Percentiles rank a stretch among this genome's conserved stretches.
phyloP scores from a whole-genome alignment of 2,888 invertebrate species.

The Dasypogon diadema region DNA sequence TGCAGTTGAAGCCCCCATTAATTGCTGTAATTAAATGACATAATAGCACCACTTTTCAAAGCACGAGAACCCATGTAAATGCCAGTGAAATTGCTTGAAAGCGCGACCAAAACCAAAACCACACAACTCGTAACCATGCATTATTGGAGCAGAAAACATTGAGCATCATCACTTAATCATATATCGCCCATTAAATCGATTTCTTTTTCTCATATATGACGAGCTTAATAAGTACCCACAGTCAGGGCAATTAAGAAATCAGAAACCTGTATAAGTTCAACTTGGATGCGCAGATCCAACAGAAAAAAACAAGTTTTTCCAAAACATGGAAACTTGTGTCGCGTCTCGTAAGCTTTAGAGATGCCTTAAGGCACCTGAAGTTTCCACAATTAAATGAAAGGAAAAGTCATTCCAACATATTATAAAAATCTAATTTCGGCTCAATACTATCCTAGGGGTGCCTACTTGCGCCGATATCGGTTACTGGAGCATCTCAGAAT shows the following conservation, averaged over 20 bases:
- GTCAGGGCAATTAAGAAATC: not conserved
- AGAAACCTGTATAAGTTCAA: not conserved
- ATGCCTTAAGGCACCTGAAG: conserved; percentile 2
- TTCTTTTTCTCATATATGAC: conserved; percentile 11
- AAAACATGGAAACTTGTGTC: not conserved
- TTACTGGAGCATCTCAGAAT: conserved; percentile 11
- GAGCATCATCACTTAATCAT: conserved; percentile 23
- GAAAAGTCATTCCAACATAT: not conserved
- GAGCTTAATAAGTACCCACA: not conserved
- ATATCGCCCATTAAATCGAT: conserved; percentile 14
- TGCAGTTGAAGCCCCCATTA: not conserved
- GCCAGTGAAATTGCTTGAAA: conserved; percentile 18
- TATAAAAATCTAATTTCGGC: not conserved
- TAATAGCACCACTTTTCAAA: not conserved
- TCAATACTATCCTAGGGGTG: not conserved
- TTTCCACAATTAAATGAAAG: not conserved
- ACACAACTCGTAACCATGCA: not conserved
- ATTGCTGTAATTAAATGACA: not conserved
- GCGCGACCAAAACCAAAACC: not conserved
- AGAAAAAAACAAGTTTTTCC: conserved; percentile 3
- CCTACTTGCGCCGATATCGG: not conserved
- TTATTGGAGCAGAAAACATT: conserved; percentile 26
- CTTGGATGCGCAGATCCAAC: not conserved
- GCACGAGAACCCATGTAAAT: conserved; percentile 16
- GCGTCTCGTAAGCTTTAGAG: not conserved